These are phyloP conservation scores for Drosophila parvula DNA, from an alignment of 1,140 invertebrate genomes.

Conservation along the genomic window DNA sequence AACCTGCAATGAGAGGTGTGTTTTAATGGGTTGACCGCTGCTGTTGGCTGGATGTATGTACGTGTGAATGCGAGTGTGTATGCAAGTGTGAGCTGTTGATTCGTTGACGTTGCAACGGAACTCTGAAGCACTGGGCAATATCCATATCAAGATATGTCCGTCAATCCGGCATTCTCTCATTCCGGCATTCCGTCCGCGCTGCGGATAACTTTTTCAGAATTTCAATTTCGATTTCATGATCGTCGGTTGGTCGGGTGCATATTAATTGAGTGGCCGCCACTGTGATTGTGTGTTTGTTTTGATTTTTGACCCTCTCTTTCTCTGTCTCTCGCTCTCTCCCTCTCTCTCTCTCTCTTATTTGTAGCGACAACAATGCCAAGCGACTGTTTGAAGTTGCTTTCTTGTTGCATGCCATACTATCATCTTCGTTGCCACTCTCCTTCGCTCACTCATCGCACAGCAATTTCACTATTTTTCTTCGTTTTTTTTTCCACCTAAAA, in stretches of 20 bases:
- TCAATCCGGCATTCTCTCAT: conserved; percentile 16
- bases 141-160: conserved; percentile 1
- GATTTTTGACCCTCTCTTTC: neutral
- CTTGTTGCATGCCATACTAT: conserved; percentile 45
- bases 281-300: conserved; percentile 8
- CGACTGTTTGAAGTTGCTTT: conserved; percentile 27
- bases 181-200: conserved; percentile 7
- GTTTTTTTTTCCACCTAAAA: conserved; percentile 19
- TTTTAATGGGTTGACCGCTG: neutral
- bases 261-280: conserved; percentile 42
- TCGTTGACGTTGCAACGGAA: conserved; percentile 29
- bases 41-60: neutral
- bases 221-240: conserved; percentile 58
- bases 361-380: conserved; percentile 38
- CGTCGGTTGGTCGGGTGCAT: conserved; percentile 49
- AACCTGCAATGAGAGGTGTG: neutral
- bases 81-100: conserved; percentile 12
- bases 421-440: conserved; percentile 12
- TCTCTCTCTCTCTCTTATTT: neutral
- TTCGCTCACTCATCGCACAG: conserved; percentile 20
- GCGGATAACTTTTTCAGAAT: conserved; percentile 36
- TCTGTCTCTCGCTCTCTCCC: neutral
- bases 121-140: neutral
- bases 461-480: conserved; percentile 57
- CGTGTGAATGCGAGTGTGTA: conserved; percentile 11